Conservation (phyloP, 2,797 vertebrate species). For the Macroramphosus scolopax region DNA sequence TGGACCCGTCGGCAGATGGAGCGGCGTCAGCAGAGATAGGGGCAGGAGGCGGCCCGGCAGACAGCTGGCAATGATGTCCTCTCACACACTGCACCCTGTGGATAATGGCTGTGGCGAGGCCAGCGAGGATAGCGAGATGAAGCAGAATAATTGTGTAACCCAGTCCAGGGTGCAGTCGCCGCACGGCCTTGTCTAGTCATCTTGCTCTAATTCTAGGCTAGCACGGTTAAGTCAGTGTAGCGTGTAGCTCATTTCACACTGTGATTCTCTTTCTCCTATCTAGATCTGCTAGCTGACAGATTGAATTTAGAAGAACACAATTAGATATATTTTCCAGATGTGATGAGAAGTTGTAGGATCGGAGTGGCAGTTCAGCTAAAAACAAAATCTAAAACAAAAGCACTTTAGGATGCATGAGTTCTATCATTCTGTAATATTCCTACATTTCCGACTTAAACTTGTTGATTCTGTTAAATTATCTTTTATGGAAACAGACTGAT, state of each 20-base stretch:
- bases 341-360: conserved; percentile 53
- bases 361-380: conserved; percentile 20
- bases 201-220: conserved; percentile 52
- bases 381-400: conserved; percentile 30
- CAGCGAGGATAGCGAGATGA: conserved; percentile 31
- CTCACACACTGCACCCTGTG: conserved; percentile 55
- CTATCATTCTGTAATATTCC: conserved; percentile 12
- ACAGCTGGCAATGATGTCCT: conserved; percentile 74
- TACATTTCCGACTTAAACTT: conserved; percentile 5
- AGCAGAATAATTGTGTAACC: conserved; percentile 47
- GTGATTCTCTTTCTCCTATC: conserved; percentile 63
- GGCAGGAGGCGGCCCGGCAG: conserved; percentile 44
- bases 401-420: conserved; percentile 9
- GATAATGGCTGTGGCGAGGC: conserved; percentile 64
- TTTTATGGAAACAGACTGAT: too few species aligned
- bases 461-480: too few species aligned
- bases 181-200: conserved; percentile 63
- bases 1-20: conserved; percentile 47
- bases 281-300: conserved; percentile 60
- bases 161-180: conserved; percentile 43
- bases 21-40: conserved; percentile 52
- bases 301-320: conserved; percentile 63
- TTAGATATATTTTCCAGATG: conserved; percentile 64
- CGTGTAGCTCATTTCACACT: too few species aligned
- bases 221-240: conserved; percentile 49